Evolutionary conservation across 2,113 vertebrate genomes (phyloP).

Genomic region (Microcebus murinus): DNA sequence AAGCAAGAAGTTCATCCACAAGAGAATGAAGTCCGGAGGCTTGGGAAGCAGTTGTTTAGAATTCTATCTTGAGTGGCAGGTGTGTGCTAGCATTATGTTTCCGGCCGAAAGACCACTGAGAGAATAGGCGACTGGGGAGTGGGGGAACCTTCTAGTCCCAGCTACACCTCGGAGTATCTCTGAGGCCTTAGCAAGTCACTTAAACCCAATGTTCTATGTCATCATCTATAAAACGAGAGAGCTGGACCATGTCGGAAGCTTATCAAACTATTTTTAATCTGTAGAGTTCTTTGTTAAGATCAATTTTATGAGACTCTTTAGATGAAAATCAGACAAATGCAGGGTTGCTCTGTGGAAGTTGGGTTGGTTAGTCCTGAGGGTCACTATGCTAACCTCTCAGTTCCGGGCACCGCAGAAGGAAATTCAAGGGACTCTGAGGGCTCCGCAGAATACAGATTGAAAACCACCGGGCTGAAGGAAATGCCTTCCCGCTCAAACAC

Average conservation of each 20-base stretch:
- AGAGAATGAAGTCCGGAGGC: not conserved
- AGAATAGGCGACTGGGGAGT: not conserved
- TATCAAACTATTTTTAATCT: not conserved
- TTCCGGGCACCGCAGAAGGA: not conserved
- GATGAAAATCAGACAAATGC: not conserved
- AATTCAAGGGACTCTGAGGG: not conserved
- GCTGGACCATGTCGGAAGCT: not conserved
- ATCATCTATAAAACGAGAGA: not conserved
- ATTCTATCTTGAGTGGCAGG: not conserved
- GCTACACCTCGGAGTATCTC: not conserved
- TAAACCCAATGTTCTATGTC: not conserved
- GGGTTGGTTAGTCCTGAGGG: not conserved
- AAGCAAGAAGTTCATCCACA: not conserved
- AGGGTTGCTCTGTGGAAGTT: not conserved
- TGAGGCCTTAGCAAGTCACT: not conserved
- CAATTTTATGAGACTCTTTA: not conserved
- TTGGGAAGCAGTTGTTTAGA: not conserved
- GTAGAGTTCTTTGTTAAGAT: not conserved
- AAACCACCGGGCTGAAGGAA: not conserved
- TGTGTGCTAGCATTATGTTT: not conserved
- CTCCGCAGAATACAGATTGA: not conserved
- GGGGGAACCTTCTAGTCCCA: not conserved
- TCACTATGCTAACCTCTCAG: not conserved
- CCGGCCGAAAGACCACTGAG: not conserved
- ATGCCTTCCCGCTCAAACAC: not conserved